Conservation (phyloP, 2,113 vertebrate species). For the Sorex araneus region DNA sequence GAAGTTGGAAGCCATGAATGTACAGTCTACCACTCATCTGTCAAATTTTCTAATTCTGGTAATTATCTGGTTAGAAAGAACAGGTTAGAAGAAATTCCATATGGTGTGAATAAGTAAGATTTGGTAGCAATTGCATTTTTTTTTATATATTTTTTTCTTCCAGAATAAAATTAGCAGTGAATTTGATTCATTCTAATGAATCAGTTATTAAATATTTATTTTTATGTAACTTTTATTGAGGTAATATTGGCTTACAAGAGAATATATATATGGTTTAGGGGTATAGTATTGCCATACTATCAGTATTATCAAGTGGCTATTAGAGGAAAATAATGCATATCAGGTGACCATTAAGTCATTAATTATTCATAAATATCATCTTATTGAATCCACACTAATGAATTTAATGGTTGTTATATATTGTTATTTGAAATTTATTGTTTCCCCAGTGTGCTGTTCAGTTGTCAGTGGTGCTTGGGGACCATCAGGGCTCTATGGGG, state of each 20-base stretch:
- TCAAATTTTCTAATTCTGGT: not conserved
- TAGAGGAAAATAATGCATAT: conserved; percentile 10
- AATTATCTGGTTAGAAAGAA: not conserved
- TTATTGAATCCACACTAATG: not conserved
- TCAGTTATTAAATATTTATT: not conserved
- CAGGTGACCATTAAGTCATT: not conserved
- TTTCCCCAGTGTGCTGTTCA: too few species aligned
- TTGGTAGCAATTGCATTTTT: not conserved
- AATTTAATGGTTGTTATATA: too few species aligned
- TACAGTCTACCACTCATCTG: not conserved
- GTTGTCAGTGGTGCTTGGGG: too few species aligned
- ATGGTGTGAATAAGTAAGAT: not conserved
- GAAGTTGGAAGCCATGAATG: not conserved
- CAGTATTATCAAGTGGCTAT: not conserved
- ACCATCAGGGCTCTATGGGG: too few species aligned
- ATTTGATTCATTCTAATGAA: conserved; percentile 24
- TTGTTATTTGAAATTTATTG: too few species aligned
- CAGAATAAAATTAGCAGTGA: too few species aligned
- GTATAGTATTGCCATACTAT: too few species aligned
- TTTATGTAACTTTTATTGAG: too few species aligned
- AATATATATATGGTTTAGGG: too few species aligned
- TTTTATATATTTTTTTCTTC: too few species aligned
- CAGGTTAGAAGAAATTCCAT: conserved; percentile 42
- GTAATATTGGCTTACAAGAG: too few species aligned
- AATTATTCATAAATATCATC: not conserved